Evolutionary conservation across 2,113 vertebrate species (phyloP), one percentile per base, ranked within the genome.

Genomic region (Odocoileus virginianus): DNA sequence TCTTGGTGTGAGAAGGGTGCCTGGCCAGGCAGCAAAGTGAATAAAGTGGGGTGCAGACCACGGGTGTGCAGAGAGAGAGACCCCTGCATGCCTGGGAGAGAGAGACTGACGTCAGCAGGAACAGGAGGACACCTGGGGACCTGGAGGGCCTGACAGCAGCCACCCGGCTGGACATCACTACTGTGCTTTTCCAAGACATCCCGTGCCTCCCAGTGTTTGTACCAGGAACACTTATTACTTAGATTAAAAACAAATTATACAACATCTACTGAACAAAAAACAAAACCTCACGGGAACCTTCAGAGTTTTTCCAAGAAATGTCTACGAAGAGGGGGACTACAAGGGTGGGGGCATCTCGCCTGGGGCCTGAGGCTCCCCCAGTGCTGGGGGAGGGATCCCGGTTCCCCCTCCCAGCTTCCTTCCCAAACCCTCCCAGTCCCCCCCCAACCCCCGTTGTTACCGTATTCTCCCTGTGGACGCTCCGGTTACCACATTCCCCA

Each of bases 1-100:
- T 43, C 50, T 27, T 19, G 7, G 17, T 1, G 0, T 6, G 43
- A 45, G 6, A 54, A 12, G 74, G 16, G 60, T 5, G 2, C 76
- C 84, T 71, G 14, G 47, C 36, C 55, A 6, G 54, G 36, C 0
- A 0, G 61, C 54, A 13, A 14, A 7, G n/a, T 14, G 78, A 64
- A 19, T 21, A 40, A 3, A 36, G 28, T 0, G 5, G 86, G 17
- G 7, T 0, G 7, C 9, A 14, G 61, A 23, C 33, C 19, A 7
- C 2, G 16, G 40, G 19, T 5, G 4, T 5, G 9, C 43, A 8
- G 43, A 40, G 54, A 61, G 71, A 19, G 54, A 61, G 71, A 19
- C 13, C 16, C 5, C 14, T 21, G 87, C 28, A 50, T 9, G 67
- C 9, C 54, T 6, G 17, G 45, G 25, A 25, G 79, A 40, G 2